Evolutionary conservation across 2,797 vertebrate genomes (phyloP), one percentile per base, ranked within the genome.

Genomic region (Silurus lanzhouensis): DNA sequence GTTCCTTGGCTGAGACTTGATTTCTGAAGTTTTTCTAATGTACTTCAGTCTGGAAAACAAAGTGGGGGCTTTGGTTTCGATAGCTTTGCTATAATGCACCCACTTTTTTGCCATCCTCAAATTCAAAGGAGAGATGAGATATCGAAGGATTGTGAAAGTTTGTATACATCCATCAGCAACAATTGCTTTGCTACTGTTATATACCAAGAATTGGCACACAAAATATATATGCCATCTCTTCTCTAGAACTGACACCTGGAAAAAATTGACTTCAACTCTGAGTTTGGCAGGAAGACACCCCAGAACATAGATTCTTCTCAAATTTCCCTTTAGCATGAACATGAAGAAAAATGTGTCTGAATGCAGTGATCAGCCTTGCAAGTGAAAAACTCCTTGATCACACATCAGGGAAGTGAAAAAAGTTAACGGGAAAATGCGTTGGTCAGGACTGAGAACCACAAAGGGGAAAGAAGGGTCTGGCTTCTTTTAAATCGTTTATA

Each of bases 1-100:
- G 17, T 38, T 81, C 77, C 67, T 85, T 80, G 84, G 84, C 77
- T 22, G n/a, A 55, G 27, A 63, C 13, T 82, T 70, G 25, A 25
- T 58, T 44, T 44, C 76, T 68, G 52, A 71, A 31, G 66, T 63
- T 46, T 61, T 79, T 79, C 58, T 79, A 63, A 79, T 63, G 58
- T 14, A 79, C 76, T 79, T 79, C 25, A 20, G 72, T 25, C 15
- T 63, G 57, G 27, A 78, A 61, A 61, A 64, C 58, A 80, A 44
- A 80, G 61, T 27, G 15, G 77, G 61, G 61, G 64, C 64, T 80
- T n/a, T 66, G 44, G 48, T 7, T 52, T 27, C 44, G 48, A 7
- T 48, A 48, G 31, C 31, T 44, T 79, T 79, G 77, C 44, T 63
- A 22, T 15, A 63, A 14, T 77, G 15, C 75, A 77, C 27, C 57